Conservation (phyloP, 23 tunicate species). For the Halocynthia aurantium region DNA sequence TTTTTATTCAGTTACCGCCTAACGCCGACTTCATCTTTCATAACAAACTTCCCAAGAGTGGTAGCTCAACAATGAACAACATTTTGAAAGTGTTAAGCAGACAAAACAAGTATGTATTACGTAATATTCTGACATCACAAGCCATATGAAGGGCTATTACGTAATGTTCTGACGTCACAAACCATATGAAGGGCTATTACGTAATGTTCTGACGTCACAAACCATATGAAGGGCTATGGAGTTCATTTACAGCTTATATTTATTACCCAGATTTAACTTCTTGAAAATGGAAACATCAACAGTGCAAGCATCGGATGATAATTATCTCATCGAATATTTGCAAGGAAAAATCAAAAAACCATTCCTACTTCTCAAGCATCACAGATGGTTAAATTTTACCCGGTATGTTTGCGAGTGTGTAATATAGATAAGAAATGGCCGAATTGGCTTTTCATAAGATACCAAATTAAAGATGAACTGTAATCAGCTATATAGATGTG, state of each 20-base stretch:
- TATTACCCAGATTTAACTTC: conserved; percentile 51
- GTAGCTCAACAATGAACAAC: conserved; percentile 96
- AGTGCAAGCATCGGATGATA: conserved; percentile 28
- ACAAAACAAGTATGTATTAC: conserved; percentile 47
- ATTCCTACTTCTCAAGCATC: conserved; percentile 79
- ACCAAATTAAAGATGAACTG: too few relatives aligned
- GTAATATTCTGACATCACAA: not conserved
- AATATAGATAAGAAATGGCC: not conserved
- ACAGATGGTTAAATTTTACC: conserved; percentile 71
- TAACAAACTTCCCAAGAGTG: conserved; percentile 94
- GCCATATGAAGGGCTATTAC: too few relatives aligned
- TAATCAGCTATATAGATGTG: too few relatives aligned
- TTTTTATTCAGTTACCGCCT: conserved; percentile 44
- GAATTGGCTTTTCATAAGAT: too few relatives aligned
- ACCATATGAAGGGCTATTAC: too few relatives aligned
- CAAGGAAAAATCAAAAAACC: conserved; percentile 38
- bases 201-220: too few relatives aligned
- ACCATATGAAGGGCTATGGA: not conserved
- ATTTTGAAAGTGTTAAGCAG: conserved; percentile 50
- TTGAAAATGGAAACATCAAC: conserved; percentile 51
- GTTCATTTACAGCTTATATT: too few relatives aligned
- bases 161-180: too few relatives aligned
- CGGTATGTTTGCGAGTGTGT: conserved; percentile 12
- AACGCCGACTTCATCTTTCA: conserved; percentile 79
- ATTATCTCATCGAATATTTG: conserved; percentile 21